A percentile compares a stretch with the other conserved stretches of the same genome.
These are phyloP conservation scores for Zoroaster sp. DNA, from an alignment of 53 echinoderm and acorn worm species.

Conservation along the genomic window DNA sequence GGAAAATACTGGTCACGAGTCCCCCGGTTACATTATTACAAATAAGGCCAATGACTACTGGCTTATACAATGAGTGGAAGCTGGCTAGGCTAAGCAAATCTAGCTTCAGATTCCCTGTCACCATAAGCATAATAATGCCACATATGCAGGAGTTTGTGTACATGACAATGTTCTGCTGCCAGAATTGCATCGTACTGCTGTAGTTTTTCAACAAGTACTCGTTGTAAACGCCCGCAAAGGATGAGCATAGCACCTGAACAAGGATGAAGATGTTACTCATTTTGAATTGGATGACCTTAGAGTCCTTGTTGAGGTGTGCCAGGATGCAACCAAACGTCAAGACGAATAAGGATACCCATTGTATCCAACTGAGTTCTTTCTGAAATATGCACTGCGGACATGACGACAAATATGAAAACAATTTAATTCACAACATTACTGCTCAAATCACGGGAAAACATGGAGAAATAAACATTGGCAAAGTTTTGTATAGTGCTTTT, in stretches of 20 bases:
- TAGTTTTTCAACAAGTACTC: slow-evolving; percentile 81
- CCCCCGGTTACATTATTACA: slow-evolving; percentile 74
- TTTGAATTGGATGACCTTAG: not conserved
- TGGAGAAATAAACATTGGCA: too few species aligned
- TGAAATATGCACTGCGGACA: slow-evolving; percentile 74
- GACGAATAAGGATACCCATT: slow-evolving; percentile 85
- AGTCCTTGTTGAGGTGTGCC: slow-evolving; percentile 58
- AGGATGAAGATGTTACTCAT: slow-evolving; percentile 63
- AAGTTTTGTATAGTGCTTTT: too few species aligned
- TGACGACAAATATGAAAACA: too few species aligned
- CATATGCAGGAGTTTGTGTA: slow-evolving; percentile 74
- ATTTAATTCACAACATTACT: too few species aligned
- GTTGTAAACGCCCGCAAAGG: slow-evolving; percentile 91
- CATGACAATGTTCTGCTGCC: slow-evolving; percentile 96
- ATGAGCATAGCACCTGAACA: slow-evolving; percentile 74
- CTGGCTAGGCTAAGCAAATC: not conserved
- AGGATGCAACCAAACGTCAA: slow-evolving; percentile 85
- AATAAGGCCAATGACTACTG: slow-evolving; percentile 65
- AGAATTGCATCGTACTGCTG: slow-evolving; percentile 63
- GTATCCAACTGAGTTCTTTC: slow-evolving; percentile 60
- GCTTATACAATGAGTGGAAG: slow-evolving; percentile 20
- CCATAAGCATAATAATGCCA: slow-evolving; percentile 40
- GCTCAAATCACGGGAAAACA: too few species aligned
- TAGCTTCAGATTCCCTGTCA: not conserved
- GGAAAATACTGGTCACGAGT: slow-evolving; percentile 86